These are phyloP conservation scores for Leptosomus discolor DNA, from an alignment of 2,113 vertebrate genomes.

Conservation along the genomic window DNA sequence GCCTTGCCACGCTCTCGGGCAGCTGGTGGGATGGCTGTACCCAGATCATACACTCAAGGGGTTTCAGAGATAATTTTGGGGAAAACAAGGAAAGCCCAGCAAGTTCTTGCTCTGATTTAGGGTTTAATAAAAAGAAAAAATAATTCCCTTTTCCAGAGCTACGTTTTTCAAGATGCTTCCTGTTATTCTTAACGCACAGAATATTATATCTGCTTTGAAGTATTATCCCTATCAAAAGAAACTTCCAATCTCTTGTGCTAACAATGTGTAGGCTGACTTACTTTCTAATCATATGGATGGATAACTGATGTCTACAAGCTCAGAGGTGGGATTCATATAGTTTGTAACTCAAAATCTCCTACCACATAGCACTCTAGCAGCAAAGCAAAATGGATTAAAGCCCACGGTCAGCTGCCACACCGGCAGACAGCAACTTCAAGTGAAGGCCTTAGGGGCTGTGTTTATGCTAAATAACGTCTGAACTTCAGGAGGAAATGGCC, in stretches of 20 bases:
- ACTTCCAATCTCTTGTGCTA: not conserved
- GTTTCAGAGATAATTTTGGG: not conserved
- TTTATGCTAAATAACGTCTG: not conserved
- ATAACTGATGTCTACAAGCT: not conserved
- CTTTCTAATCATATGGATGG: not conserved
- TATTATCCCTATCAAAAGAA: not conserved
- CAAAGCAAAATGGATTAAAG: not conserved
- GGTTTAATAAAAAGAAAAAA: not conserved
- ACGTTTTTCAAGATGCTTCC: not conserved
- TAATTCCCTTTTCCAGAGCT: not conserved
- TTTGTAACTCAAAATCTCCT: not conserved
- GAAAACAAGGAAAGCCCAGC: not conserved
- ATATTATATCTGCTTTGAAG: not conserved
- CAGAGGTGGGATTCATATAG: not conserved
- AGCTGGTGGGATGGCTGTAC: not conserved
- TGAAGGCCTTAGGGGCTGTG: not conserved
- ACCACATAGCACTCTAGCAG: not conserved
- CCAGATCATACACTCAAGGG: not conserved
- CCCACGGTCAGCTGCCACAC: not conserved
- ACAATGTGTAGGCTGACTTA: not conserved
- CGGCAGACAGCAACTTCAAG: not conserved
- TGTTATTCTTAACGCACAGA: not conserved
- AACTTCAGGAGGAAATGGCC: not conserved
- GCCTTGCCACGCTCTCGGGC: fast-evolving
- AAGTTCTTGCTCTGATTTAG: not conserved